phyloP scores from a whole-genome alignment of 2,888 invertebrate species.

The Drosophila buzzatii region DNA sequence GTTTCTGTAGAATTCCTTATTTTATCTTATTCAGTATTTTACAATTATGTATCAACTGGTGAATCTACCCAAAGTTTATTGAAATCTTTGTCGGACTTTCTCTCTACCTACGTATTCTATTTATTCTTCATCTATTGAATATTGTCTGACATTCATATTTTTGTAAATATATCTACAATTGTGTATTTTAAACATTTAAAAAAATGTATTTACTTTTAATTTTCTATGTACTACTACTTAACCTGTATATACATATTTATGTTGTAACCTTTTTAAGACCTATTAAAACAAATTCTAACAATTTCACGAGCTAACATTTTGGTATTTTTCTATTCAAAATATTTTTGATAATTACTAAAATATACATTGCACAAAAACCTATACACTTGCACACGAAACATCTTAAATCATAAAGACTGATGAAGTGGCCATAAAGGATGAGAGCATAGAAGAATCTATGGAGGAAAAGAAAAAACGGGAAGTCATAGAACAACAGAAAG shows the following conservation, averaged over 20 bases:
- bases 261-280: neutral
- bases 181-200: neutral
- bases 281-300: neutral
- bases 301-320: conserved; percentile 27
- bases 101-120: neutral
- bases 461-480: conserved; percentile 15
- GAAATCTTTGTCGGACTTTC: neutral
- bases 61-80: neutral
- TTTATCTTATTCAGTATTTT: neutral
- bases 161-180: neutral
- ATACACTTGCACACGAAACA: neutral
- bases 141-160: conserved; percentile 1
- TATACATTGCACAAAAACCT: conserved; percentile 13
- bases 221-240: neutral
- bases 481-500: neutral
- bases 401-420: conserved; percentile 35
- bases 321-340: conserved; percentile 19
- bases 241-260: neutral
- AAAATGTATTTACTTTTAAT: neutral
- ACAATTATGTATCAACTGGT: neutral
- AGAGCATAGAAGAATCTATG: conserved; percentile 2
- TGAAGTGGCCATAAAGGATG: conserved; percentile 45
- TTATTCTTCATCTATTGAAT: conserved; percentile 4
- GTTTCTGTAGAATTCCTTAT: neutral
- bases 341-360: conserved; percentile 37